These are phyloP conservation scores for Melospiza melodia DNA, from an alignment of 2,113 vertebrate species.

Conservation along the genomic window DNA sequence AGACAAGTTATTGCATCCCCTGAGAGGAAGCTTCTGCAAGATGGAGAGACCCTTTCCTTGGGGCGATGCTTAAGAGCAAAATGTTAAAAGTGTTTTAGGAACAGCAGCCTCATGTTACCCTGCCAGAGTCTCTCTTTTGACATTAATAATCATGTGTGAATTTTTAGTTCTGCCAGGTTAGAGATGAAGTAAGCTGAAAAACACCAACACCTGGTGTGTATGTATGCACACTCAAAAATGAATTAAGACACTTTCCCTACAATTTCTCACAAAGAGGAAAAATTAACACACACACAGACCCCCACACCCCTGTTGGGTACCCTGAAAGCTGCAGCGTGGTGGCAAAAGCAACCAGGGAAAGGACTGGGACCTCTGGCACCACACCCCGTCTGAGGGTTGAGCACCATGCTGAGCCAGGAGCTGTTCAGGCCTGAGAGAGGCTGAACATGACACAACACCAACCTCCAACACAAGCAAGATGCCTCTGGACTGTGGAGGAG, in stretches of 20 bases:
- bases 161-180: neutral
- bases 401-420: neutral
- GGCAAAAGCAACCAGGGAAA: neutral
- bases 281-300: neutral
- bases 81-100: neutral
- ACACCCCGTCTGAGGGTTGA: accelerated
- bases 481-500: neutral
- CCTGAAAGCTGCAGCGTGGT: neutral
- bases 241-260: neutral
- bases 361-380: neutral
- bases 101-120: neutral
- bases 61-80: neutral
- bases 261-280: neutral
- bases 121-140: neutral
- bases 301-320: neutral
- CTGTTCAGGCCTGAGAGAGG: neutral
- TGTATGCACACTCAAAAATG: accelerated
- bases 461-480: accelerated
- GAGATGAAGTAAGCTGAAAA: neutral
- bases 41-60: neutral
- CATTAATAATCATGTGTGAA: accelerated
- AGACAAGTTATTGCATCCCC: accelerated
- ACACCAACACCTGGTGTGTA: accelerated
- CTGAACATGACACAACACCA: neutral
- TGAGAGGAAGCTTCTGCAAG: neutral